Conservation (phyloP, 2,888 invertebrate genomes). For the Tinea trinotella region DNA sequence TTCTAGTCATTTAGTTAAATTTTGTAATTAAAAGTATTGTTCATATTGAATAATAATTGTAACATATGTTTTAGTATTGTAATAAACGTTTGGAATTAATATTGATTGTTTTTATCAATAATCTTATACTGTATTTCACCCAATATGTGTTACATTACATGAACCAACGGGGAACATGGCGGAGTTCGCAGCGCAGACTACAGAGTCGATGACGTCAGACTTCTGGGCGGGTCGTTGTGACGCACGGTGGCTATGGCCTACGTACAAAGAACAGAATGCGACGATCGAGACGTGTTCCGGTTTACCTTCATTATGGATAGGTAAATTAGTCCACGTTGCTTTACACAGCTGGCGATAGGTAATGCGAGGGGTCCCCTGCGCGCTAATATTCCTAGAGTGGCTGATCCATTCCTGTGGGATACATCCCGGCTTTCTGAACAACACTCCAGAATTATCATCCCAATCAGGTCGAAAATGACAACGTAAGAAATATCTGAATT, state of each 20-base stretch:
- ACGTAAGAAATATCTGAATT: too few relatives aligned
- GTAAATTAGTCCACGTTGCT: too few relatives aligned
- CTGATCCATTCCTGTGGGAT: too few relatives aligned
- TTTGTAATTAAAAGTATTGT: constrained; percentile 43
- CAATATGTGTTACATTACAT: constrained; percentile 68
- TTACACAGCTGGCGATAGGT: too few relatives aligned
- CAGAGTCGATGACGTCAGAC: constrained; percentile 13
- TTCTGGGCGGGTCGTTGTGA: background rate
- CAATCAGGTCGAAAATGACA: too few relatives aligned
- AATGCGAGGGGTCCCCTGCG: too few relatives aligned
- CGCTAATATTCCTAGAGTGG: too few relatives aligned
- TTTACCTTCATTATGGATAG: background rate
- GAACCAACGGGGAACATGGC: constrained; percentile 38
- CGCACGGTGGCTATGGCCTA: constrained; percentile 8
- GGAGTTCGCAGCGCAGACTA: background rate
- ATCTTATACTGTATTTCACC: constrained; percentile 47
- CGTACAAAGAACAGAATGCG: background rate
- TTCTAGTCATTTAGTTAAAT: constrained; percentile 11
- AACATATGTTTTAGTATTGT: constrained; percentile 69
- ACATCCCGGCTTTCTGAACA: too few relatives aligned
- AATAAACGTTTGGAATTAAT: constrained; percentile 39
- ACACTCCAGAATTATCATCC: too few relatives aligned
- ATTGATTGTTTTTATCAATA: constrained; percentile 34
- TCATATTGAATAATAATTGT: constrained; percentile 70
- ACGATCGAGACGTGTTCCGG: constrained; percentile 4